Evolutionary conservation across 1,140 invertebrate species (phyloP), one percentile per base, ranked within the genome.

Genomic region (Cydia strobilella): DNA sequence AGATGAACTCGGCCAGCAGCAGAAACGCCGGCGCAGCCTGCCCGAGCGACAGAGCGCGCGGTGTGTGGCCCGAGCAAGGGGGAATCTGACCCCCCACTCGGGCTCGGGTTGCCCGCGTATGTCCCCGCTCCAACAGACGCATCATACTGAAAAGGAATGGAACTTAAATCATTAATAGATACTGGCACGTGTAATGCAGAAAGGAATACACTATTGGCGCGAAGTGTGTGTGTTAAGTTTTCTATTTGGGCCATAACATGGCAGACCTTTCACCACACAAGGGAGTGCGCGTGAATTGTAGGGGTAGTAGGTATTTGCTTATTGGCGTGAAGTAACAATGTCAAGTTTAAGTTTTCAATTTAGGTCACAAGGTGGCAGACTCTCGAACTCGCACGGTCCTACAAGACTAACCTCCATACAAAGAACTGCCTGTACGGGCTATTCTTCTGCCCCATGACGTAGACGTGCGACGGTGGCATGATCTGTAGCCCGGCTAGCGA

Each of bases 401-500:
- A 48, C 35, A 39, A 39, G 27, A 39, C 54, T 63, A 72, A 90
- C 90, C 90, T 92, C 90, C 90, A 92, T 63, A 86, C 84, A 80
- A 94, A 94, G 74, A 94, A 89, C 79, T 94, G 80, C 39, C 86
- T 90, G 75, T 94, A 94, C 2, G 93, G 92, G 13, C 93, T 93
- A 1, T 83, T 77, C 75, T 93, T 93, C 75, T 94, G 93, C 0
- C 82, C 84, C 79, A 91, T 86, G 45, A 94, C 83, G 74, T 93
- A 93, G 5, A 90, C 87, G 5, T 81, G 77, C 0, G 87, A 86
- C 4, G 85, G 85, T 20, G 85, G 76, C 85, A 94, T 92, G 83
- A 93, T 89, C 23, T 87, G 85, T 71, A 94, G 81, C 1, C 89
- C 84, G 10, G 91, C 90, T 39, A 94, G 80, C 72, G 91, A 88